A percentile compares a stretch with the other conserved stretches of the same genome.
Conservation (phyloP, 1,140 invertebrate species). For the Zaprionus ghesquierei region DNA sequence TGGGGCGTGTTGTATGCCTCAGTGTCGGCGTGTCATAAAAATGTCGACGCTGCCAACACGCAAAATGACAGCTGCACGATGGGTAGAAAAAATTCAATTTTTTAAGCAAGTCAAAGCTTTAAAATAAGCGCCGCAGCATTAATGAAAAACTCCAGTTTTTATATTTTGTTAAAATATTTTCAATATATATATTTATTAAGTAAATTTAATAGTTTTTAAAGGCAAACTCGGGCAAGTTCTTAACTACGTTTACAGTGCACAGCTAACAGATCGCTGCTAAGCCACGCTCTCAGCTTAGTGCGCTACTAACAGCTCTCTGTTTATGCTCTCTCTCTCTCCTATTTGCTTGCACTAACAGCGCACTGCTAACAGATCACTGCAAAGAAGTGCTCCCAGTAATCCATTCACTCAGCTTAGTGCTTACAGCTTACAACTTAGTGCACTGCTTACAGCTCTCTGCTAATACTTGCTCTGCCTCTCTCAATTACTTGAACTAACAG, state of each 20-base stretch:
- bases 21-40: conserved; percentile 70
- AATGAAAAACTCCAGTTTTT: not conserved
- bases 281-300: too few relatives aligned
- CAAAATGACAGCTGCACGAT: conserved; percentile 43
- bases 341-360: not conserved
- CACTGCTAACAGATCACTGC: not conserved
- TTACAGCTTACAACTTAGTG: too few relatives aligned
- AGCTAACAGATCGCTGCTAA: not conserved
- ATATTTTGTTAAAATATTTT: not conserved
- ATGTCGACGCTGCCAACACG: conserved; percentile 50
- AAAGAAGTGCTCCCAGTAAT: not conserved
- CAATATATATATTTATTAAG: not conserved
- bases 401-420: not conserved
- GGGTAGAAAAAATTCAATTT: conserved; percentile 16
- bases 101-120: not conserved
- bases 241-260: not conserved
- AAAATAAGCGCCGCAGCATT: not conserved
- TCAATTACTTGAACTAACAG: not conserved
- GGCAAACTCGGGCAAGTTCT: not conserved
- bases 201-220: not conserved
- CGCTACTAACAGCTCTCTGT: not conserved
- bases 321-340: not conserved
- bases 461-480: too few relatives aligned
- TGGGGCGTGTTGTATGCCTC: conserved; percentile 56
- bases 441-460: not conserved